Evolutionary conservation across 2,113 vertebrate genomes (phyloP).

Genomic region (Oreochromis spilurus): DNA sequence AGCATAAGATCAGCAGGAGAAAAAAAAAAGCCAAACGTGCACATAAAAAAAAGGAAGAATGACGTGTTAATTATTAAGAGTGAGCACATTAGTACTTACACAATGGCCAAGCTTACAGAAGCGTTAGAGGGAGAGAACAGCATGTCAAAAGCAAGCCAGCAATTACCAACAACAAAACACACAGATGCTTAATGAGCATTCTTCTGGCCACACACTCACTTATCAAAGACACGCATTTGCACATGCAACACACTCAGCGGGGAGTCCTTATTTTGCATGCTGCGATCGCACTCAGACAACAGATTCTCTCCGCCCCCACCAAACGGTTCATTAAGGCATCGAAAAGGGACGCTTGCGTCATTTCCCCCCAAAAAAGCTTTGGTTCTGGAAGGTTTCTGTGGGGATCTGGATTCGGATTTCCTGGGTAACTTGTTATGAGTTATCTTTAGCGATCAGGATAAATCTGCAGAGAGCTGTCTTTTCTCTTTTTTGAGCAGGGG

Average conservation of each 20-base stretch:
- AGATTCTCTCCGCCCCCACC: background rate
- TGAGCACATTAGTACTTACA: slow-evolving; percentile 82
- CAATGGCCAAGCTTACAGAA: slow-evolving; percentile 95
- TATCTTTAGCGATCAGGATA: slow-evolving; percentile 26
- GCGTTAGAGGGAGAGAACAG: slow-evolving; percentile 79
- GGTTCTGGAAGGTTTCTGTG: slow-evolving; percentile 21
- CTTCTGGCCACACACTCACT: background rate
- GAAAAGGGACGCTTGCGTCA: background rate
- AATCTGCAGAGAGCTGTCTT: slow-evolving; percentile 7
- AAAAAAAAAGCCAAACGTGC: slow-evolving; percentile 11
- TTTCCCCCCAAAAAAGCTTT: background rate
- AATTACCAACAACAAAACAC: slow-evolving; percentile 53
- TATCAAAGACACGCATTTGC: background rate
- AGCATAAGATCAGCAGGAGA: background rate
- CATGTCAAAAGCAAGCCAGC: slow-evolving; percentile 71
- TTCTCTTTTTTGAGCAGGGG: background rate
- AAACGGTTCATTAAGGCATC: slow-evolving; percentile 39
- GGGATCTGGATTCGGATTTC: slow-evolving; percentile 37
- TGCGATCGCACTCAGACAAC: background rate
- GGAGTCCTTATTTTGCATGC: background rate
- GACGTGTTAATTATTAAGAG: slow-evolving; percentile 24
- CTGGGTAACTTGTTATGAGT: slow-evolving; percentile 43
- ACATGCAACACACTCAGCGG: background rate
- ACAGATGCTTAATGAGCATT: slow-evolving; percentile 55
- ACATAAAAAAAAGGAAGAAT: slow-evolving; percentile 12